Conservation (phyloP, 1,140 invertebrate species). For the Trichoplusia ni region DNA sequence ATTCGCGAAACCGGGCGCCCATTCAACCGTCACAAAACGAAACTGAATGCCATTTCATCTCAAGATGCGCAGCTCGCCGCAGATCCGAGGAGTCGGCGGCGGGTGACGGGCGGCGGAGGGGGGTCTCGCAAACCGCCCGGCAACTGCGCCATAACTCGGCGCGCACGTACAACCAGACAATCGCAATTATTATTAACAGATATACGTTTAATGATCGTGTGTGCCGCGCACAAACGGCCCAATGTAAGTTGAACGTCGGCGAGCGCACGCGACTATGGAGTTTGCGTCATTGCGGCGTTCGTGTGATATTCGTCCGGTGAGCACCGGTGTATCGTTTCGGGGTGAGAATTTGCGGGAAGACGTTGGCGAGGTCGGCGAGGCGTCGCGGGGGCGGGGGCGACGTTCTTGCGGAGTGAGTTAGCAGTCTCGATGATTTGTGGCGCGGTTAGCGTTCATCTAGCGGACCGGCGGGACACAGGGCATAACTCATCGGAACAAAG, state of each 20-base stretch:
- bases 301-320: conserved; percentile 48
- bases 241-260: conserved; percentile 46
- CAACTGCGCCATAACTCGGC: conserved; percentile 69
- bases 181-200: conserved; percentile 75
- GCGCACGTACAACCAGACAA: conserved; percentile 69
- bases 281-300: conserved; percentile 47
- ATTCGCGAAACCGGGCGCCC: conserved; percentile 45
- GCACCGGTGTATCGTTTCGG: conserved; percentile 40
- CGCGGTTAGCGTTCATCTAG: conserved; percentile 63
- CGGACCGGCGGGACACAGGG: conserved; percentile 46
- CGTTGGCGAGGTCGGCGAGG: conserved; percentile 28
- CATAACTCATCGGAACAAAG: conserved; percentile 61
- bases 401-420: conserved; percentile 53
- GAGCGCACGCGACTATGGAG: conserved; percentile 46
- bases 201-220: conserved; percentile 65
- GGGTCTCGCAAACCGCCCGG: conserved; percentile 43
- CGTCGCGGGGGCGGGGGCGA: conserved; percentile 18
- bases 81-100: conserved; percentile 39
- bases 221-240: conserved; percentile 44
- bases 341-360: conserved; percentile 54
- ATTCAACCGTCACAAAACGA: conserved; percentile 64
- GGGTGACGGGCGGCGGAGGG: conserved; percentile 27
- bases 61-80: conserved; percentile 56
- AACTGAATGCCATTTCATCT: conserved; percentile 65
- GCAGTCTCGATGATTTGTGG: conserved; percentile 62